Percentiles rank a stretch among this genome's conserved stretches.
Conservation (phyloP, 2,113 vertebrate genomes). For the Chloroceryle aenea region DNA sequence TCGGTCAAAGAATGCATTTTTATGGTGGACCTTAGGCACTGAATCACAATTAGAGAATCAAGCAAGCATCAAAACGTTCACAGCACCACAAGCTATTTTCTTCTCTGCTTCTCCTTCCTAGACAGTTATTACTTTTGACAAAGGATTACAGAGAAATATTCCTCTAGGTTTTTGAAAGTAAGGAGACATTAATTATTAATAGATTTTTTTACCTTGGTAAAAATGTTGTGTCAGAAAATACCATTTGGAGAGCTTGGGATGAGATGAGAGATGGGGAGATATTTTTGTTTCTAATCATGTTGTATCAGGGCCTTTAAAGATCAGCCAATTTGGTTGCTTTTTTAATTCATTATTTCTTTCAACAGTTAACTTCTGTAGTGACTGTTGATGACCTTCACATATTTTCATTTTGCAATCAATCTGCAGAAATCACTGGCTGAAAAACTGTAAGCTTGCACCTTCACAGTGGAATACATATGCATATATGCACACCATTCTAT, state of each 20-base stretch:
- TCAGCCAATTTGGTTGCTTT: not conserved
- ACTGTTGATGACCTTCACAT: not conserved
- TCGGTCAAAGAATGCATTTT: conserved; percentile 27
- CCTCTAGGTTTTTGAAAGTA: conserved; percentile 52
- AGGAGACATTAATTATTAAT: conserved; percentile 55
- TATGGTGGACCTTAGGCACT: conserved; percentile 30
- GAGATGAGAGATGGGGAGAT: not conserved
- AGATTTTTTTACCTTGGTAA: not conserved
- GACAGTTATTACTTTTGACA: conserved; percentile 64
- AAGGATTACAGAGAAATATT: conserved; percentile 59
- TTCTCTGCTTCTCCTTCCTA: conserved; percentile 31
- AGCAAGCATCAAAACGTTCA: conserved; percentile 53
- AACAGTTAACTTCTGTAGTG: not conserved
- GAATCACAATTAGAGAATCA: conserved; percentile 52
- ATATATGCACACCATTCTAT: not conserved
- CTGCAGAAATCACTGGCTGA: not conserved
- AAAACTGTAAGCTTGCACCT: not conserved
- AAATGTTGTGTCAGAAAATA: not conserved
- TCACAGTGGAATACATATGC: not conserved
- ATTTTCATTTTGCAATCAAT: not conserved
- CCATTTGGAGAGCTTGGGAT: not conserved
- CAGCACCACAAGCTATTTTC: conserved; percentile 35
- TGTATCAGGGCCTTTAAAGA: conserved; percentile 21
- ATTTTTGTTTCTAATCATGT: too few species aligned
- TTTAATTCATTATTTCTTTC: conserved; percentile 3